Base-by-base conservation (phyloP, 2,113 vertebrate genomes). In the Cyanocitta stelleri region DNA sequence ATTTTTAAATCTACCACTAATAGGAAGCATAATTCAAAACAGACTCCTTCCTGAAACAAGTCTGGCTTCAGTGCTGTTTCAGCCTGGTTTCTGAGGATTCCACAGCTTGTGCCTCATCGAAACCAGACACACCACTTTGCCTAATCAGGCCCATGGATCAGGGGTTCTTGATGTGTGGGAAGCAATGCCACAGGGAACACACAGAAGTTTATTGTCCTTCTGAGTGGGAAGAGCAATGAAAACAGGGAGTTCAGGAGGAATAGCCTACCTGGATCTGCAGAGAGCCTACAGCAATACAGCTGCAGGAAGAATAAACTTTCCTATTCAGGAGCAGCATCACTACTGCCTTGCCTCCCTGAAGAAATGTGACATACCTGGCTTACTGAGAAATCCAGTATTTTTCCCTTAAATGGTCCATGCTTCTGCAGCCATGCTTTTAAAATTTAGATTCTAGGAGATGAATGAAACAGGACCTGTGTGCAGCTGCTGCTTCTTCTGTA, bases 1-100 rank as follows among this genome's bases (percentile, higher is more conserved):
- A 97, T 96, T 96, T 96, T 94, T 94, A 93, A 96, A 97, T 96
- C 88, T 95, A 86, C 90, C 13, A 2, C 93, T 96, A 96, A 96
- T 90, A 90, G 72, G 94, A 92, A 90, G 83, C 76, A 84, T 97
- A 96, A 96, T 96, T 93, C 95, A 94, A 96, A 97, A 63, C 95
- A 96, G 95, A 84, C 90, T 86, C 87, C 82, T 84, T 87, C 75
- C 52, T 90, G 93, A 90, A 96, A 67, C 68, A 83, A 77, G 85
- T 85, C 95, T 94, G 95, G 64, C 87, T 86, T 96, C 91, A 86
- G 59, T 15, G 5, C 51, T 19, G 3, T 56, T 90, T 80, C 90
- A 90, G 90, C 27, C 63, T 89, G 63, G 54, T 91, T 95, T 90
- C 85, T 71, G 82, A 86, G 88, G 90, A 96, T 96, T 95, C 95